A percentile compares a stretch with the other conserved stretches of the same genome.
These are phyloP conservation scores for Drosophila sturtevanti DNA, from an alignment of 1,140 invertebrate species.

Conservation along the genomic window DNA sequence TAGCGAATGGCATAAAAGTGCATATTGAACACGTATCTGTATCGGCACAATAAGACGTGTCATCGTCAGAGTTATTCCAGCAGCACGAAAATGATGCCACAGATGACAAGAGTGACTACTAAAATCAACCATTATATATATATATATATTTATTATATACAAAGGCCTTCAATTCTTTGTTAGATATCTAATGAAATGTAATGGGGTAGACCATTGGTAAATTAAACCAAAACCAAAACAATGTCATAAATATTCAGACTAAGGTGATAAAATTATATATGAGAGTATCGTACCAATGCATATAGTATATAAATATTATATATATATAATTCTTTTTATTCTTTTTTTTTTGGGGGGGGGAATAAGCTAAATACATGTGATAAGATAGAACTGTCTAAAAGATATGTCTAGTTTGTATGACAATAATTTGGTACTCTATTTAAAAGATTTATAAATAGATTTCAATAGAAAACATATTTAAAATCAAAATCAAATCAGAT, in stretches of 20 bases:
- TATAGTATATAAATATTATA: slow-evolving; percentile 3
- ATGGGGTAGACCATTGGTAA: neutral
- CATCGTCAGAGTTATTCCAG: slow-evolving; percentile 26
- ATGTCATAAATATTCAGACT: slow-evolving; percentile 38
- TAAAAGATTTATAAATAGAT: neutral
- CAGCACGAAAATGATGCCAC: slow-evolving; percentile 33
- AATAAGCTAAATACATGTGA: slow-evolving; percentile 32
- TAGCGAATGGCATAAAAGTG: slow-evolving; percentile 17
- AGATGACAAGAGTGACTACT: slow-evolving; percentile 41
- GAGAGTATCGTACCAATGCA: neutral
- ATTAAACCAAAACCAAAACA: slow-evolving; percentile 33
- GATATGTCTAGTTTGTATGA: neutral
- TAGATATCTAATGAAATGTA: too few relatives aligned
- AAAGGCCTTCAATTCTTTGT: slow-evolving; percentile 27
- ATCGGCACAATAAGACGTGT: slow-evolving; percentile 41
- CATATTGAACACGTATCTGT: slow-evolving; percentile 19
- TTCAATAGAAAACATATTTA: neutral
- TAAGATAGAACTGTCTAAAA: slow-evolving; percentile 33
- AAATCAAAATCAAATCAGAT: neutral
- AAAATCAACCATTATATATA: neutral
- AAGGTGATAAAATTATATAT: slow-evolving; percentile 18
- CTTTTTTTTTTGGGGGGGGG: slow-evolving; percentile 23
- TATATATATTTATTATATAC: too few relatives aligned
- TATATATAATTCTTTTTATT: slow-evolving; percentile 10
- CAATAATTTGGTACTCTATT: slow-evolving; percentile 26